Evolutionary conservation across 2,797 vertebrate species (phyloP).

Genomic region (Peromyscus eremicus): DNA sequence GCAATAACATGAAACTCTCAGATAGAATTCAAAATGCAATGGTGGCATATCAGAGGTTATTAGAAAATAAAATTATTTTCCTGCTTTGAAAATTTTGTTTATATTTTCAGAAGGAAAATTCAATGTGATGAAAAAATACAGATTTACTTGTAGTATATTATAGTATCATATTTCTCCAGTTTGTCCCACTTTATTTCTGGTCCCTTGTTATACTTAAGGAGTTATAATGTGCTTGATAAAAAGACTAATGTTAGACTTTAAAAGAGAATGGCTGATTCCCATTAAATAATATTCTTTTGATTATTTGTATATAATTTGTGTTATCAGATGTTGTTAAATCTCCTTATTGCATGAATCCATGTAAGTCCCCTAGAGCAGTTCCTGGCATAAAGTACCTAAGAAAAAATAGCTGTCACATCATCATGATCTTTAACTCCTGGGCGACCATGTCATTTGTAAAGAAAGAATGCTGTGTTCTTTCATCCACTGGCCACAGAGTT

Average conservation of each 20-base stretch:
- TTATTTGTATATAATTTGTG: conserved; percentile 20
- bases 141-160: conserved; percentile 55
- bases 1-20: conserved; percentile 77
- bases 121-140: conserved; percentile 47
- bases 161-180: conserved; percentile 6
- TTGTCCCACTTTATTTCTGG: conserved; percentile 33
- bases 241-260: conserved; percentile 39
- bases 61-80: conserved; percentile 82
- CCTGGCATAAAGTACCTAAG: conserved; percentile 19
- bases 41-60: conserved; percentile 78
- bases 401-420: conserved; percentile 47
- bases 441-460: conserved; percentile 54
- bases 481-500: conserved; percentile 57
- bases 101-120: conserved; percentile 81
- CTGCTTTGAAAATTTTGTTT: conserved; percentile 79
- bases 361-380: conserved; percentile 22
- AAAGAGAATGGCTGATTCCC: conserved; percentile 32
- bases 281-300: conserved; percentile 72
- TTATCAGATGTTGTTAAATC: conserved; percentile 66
- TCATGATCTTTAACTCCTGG: conserved; percentile 65
- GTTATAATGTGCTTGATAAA: conserved; percentile 66
- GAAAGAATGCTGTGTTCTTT: conserved; percentile 77
- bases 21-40: conserved; percentile 71
- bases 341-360: conserved; percentile 50
- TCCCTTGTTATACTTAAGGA: conserved; percentile 63